These are phyloP conservation scores for Delichon dasypus DNA, from an alignment of 2,797 vertebrate genomes.

Conservation along the genomic window DNA sequence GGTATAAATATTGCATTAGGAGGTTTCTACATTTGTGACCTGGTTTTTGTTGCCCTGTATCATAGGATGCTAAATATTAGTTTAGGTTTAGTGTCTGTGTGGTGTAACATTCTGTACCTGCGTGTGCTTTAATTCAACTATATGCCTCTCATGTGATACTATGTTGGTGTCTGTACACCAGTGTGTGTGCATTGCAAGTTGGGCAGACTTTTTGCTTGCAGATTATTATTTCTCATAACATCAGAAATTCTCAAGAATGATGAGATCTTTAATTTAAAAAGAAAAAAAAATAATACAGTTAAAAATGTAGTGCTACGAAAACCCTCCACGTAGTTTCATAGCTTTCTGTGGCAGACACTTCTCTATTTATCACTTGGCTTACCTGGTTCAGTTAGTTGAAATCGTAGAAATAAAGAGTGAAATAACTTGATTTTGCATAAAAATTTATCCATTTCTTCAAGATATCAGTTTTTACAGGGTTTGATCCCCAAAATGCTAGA, in stretches of 20 bases:
- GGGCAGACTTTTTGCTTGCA: not conserved
- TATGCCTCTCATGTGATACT: not conserved
- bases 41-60: not conserved
- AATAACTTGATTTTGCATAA: not conserved
- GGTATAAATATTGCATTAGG: slow-evolving; percentile 30
- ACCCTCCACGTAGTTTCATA: not conserved
- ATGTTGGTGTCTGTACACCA: not conserved
- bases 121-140: not conserved
- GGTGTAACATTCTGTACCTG: not conserved
- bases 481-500: not conserved
- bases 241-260: not conserved
- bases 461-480: not conserved
- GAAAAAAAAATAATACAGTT: not conserved
- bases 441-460: not conserved
- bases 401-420: not conserved
- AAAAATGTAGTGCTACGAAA: not conserved
- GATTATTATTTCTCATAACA: not conserved
- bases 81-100: not conserved
- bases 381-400: not conserved
- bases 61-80: not conserved
- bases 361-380: not conserved
- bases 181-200: not conserved
- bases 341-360: not conserved
- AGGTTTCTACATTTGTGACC: not conserved
- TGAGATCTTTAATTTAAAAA: not conserved